phyloP scores from a whole-genome alignment of 1,140 invertebrate species.

The Drosophila rhopaloa region DNA sequence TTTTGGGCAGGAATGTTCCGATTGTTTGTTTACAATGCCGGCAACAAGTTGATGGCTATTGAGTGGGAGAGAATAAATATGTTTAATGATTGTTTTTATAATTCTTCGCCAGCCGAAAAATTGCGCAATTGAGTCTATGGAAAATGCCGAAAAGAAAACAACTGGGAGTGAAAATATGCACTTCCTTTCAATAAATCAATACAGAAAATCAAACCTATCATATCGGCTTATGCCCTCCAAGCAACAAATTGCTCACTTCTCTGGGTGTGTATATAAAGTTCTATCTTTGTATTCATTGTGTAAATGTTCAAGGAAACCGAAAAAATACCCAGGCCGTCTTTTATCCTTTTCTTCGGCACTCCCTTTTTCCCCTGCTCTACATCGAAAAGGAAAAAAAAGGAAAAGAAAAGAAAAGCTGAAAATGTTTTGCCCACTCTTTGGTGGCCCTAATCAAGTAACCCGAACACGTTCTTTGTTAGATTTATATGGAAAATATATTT shows the following conservation, averaged over 20 bases:
- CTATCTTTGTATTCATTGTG: conserved; percentile 57
- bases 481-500: conserved; percentile 83
- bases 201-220: conserved; percentile 46
- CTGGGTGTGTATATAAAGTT: conserved; percentile 37
- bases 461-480: conserved; percentile 82
- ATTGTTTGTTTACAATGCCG: conserved; percentile 67
- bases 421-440: conserved; percentile 54
- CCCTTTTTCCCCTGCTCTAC: neutral
- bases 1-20: conserved; percentile 27
- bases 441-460: conserved; percentile 78
- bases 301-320: conserved; percentile 69
- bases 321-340: conserved; percentile 33
- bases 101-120: conserved; percentile 48
- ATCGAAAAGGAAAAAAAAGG: conserved; percentile 3
- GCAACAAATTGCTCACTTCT: conserved; percentile 76
- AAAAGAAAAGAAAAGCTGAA: conserved; percentile 13
- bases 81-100: conserved; percentile 79
- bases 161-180: conserved; percentile 51
- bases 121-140: conserved; percentile 64
- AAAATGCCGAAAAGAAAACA: conserved; percentile 46
- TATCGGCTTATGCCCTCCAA: conserved; percentile 7
- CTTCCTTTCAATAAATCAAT: conserved; percentile 70
- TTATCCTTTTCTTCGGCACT: conserved; percentile 34
- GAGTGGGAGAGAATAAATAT: conserved; percentile 55
- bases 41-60: conserved; percentile 75